Percentiles rank a stretch among this genome's conserved stretches.
Evolutionary conservation across 2,113 vertebrate species (phyloP).

Genomic region (Sceloporus undulatus): DNA sequence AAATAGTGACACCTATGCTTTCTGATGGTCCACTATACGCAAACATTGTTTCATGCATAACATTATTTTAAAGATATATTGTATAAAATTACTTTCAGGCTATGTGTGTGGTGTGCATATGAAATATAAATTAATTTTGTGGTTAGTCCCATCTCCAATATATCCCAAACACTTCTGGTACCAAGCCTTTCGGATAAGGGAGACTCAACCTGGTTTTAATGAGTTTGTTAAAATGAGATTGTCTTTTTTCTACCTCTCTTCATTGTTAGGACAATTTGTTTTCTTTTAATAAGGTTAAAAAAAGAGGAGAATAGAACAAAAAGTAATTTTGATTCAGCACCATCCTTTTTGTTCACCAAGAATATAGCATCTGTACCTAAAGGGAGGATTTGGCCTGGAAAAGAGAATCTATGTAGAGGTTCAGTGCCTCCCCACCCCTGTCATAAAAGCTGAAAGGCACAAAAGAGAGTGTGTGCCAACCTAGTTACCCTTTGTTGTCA

Average conservation of each 20-base stretch:
- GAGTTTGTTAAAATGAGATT: not conserved
- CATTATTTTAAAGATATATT: too few species aligned
- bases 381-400: not conserved
- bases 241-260: not conserved
- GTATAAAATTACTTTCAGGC: too few species aligned
- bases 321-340: not conserved
- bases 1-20: too few species aligned
- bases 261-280: not conserved
- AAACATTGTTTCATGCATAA: too few species aligned
- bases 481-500: not conserved
- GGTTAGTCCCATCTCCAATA: too few species aligned
- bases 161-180: too few species aligned
- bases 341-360: not conserved
- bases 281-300: slow-evolving; percentile 2
- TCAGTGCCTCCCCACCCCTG: not conserved
- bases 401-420: not conserved
- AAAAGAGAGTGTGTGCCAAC: not conserved
- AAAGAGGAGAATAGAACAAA: not conserved
- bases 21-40: too few species aligned
- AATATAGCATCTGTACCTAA: slow-evolving; percentile 4
- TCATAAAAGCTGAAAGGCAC: not conserved
- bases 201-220: not conserved
- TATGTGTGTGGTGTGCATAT: too few species aligned
- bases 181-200: too few species aligned
- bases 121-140: too few species aligned